Percentiles rank a stretch among this genome's conserved stretches.
Evolutionary conservation across 2,113 vertebrate genomes (phyloP).

Genomic region (Amazona guildingii): DNA sequence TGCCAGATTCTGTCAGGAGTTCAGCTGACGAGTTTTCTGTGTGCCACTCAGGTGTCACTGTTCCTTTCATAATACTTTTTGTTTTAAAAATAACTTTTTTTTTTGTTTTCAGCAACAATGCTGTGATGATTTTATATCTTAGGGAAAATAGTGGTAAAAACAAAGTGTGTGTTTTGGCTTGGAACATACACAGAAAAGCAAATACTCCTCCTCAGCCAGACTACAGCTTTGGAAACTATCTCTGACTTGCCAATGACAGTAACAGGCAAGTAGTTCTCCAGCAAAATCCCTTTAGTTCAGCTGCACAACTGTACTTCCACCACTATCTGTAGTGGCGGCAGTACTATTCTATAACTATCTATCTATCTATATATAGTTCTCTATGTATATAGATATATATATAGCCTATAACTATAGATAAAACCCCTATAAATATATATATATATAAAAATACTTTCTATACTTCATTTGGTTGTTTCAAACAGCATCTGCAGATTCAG

Average conservation of each 20-base stretch:
- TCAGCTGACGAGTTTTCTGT: slow-evolving; percentile 10
- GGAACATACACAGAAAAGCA: slow-evolving; percentile 32
- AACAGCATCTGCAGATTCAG: neutral
- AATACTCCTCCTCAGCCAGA: neutral
- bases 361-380: neutral
- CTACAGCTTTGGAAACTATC: neutral
- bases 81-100: neutral
- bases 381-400: neutral
- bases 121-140: neutral
- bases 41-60: neutral
- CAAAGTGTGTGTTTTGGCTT: neutral
- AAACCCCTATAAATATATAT: neutral
- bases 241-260: neutral
- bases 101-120: neutral
- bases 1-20: slow-evolving; percentile 22
- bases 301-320: neutral
- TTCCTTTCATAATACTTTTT: neutral
- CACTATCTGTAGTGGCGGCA: neutral
- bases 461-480: neutral
- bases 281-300: slow-evolving; percentile 12
- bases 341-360: neutral
- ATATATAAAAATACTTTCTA: neutral
- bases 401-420: neutral
- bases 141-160: neutral
- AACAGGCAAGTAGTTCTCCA: neutral